These are phyloP conservation scores for Hirtodrosophila cameraria DNA, from an alignment of 2,888 invertebrate genomes.

Conservation along the genomic window DNA sequence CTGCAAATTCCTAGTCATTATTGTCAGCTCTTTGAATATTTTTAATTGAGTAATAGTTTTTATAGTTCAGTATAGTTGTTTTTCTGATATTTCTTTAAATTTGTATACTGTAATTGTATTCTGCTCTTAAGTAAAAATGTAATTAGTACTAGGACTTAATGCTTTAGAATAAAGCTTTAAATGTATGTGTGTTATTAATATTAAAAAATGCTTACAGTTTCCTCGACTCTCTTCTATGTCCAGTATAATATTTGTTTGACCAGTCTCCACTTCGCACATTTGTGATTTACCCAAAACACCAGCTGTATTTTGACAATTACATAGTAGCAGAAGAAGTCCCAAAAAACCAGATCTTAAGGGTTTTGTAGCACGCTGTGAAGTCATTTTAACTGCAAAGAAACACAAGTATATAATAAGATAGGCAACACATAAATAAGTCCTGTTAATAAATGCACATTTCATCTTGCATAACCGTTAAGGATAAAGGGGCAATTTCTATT, in stretches of 20 bases:
- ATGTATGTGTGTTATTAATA: neutral
- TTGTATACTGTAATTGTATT: too few relatives aligned
- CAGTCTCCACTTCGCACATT: conserved; percentile 93
- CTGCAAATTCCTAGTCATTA: too few relatives aligned
- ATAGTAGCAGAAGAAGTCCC: conserved; percentile 62
- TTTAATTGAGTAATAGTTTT: too few relatives aligned
- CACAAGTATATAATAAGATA: neutral
- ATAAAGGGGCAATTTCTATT: too few relatives aligned
- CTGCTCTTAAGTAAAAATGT: too few relatives aligned
- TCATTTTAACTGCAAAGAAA: conserved; percentile 46
- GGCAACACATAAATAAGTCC: neutral
- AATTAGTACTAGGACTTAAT: too few relatives aligned
- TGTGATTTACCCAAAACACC: conserved; percentile 83
- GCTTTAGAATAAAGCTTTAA: too few relatives aligned
- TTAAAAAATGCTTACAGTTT: conserved; percentile 88
- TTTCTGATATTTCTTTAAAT: too few relatives aligned
- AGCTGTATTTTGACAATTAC: conserved; percentile 63
- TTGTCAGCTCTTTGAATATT: too few relatives aligned
- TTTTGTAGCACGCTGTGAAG: conserved; percentile 35
- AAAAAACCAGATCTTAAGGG: conserved; percentile 41
- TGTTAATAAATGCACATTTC: too few relatives aligned
- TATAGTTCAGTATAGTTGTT: too few relatives aligned
- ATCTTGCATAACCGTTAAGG: too few relatives aligned
- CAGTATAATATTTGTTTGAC: conserved; percentile 94
- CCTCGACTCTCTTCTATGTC: conserved; percentile 96